Conservation (phyloP, 2,888 invertebrate genomes). For the Synergus gifuensis region DNA sequence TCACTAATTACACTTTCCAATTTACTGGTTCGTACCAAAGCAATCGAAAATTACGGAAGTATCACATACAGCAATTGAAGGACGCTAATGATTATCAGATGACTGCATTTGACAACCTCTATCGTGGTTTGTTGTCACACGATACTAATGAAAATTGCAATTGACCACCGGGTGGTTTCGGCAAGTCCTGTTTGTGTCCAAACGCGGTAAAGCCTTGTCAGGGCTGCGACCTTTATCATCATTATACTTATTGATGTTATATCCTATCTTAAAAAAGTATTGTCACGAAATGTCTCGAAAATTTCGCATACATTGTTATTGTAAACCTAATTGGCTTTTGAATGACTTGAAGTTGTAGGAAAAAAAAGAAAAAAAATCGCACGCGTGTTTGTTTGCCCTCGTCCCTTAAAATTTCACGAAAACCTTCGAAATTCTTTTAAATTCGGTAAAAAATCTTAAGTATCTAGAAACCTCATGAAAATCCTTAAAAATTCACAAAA, state of each 20-base stretch:
- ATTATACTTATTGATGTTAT: background rate
- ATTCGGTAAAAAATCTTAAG: too few species aligned
- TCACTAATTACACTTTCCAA: slow-evolving; percentile 7
- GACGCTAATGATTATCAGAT: slow-evolving; percentile 21
- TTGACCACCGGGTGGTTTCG: slow-evolving; percentile 37
- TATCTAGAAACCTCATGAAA: too few species aligned
- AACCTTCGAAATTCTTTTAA: too few species aligned
- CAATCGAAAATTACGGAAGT: slow-evolving; percentile 1
- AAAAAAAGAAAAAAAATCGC: too few species aligned
- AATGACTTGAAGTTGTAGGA: too few species aligned
- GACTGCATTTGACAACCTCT: slow-evolving; percentile 38
- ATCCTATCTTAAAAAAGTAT: too few species aligned
- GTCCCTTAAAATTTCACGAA: too few species aligned
- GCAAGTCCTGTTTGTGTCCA: slow-evolving; percentile 21
- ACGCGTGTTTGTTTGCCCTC: too few species aligned
- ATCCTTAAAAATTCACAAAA: too few species aligned
- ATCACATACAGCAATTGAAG: slow-evolving; percentile 12
- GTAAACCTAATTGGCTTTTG: too few species aligned
- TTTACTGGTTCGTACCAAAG: background rate
- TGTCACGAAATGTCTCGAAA: too few species aligned
- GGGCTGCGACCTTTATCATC: background rate
- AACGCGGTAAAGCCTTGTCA: background rate
- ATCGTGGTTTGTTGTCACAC: slow-evolving; percentile 34
- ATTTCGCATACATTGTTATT: too few species aligned
- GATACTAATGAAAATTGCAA: slow-evolving; percentile 41